Percentiles rank a stretch among this genome's conserved stretches.
These are phyloP conservation scores for Phoxinus phoxinus DNA, from an alignment of 2,113 vertebrate genomes.

Conservation along the genomic window DNA sequence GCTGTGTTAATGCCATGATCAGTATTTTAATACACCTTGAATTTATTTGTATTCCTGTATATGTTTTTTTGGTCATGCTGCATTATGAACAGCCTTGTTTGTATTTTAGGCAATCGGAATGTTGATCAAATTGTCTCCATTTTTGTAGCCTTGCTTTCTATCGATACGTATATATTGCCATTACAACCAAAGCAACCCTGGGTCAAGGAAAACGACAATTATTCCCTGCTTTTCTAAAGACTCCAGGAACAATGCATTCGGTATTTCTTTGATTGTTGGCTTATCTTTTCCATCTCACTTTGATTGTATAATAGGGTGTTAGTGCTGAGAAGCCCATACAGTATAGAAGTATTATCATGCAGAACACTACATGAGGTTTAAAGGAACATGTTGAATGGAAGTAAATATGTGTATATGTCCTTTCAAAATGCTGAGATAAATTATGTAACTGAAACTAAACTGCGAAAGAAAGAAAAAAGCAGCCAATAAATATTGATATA, in stretches of 20 bases:
- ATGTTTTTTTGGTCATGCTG: conserved; percentile 36
- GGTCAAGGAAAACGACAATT: conserved; percentile 32
- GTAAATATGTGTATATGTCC: conserved; percentile 74
- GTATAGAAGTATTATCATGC: conserved; percentile 63
- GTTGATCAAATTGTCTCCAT: conserved; percentile 59
- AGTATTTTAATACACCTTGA: conserved; percentile 35
- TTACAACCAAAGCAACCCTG: conserved; percentile 67
- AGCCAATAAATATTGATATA: conserved; percentile 76
- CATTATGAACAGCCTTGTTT: conserved; percentile 60
- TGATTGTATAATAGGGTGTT: conserved; percentile 72
- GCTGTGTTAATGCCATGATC: conserved; percentile 27
- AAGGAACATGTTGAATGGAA: conserved; percentile 65
- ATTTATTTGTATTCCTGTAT: conserved; percentile 44
- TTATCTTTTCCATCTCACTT: conserved; percentile 60
- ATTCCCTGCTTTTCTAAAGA: conserved; percentile 50
- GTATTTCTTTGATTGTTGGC: conserved; percentile 52
- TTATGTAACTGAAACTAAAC: conserved; percentile 70
- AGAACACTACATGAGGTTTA: conserved; percentile 65
- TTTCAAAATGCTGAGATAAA: conserved; percentile 70
- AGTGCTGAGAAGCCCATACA: conserved; percentile 62
- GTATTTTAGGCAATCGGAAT: conserved; percentile 67
- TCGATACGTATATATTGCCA: conserved; percentile 43
- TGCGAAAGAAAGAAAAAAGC: conserved; percentile 56
- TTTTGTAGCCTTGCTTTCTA: conserved; percentile 49
- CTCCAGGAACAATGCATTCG: conserved; percentile 54